Evolutionary conservation across 2,888 invertebrate species (phyloP).

Genomic region (Siphlonurus alternatus): DNA sequence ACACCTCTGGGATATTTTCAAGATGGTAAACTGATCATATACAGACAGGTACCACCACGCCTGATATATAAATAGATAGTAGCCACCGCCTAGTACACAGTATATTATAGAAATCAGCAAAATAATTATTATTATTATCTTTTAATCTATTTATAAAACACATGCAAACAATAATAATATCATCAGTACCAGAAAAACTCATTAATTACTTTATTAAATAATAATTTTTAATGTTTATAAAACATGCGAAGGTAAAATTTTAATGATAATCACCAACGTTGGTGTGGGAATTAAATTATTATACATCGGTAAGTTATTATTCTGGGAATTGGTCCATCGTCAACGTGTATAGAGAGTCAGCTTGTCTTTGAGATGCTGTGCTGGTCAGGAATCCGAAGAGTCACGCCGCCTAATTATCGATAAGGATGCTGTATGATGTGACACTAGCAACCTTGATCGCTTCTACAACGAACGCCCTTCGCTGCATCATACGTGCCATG

Average conservation of each 20-base stretch:
- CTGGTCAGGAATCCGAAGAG: neutral
- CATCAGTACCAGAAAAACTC: neutral
- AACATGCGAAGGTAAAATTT: too few relatives aligned
- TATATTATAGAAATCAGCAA: neutral
- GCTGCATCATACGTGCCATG: too few relatives aligned
- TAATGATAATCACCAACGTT: too few relatives aligned
- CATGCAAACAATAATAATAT: neutral
- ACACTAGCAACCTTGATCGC: neutral
- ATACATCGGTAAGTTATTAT: too few relatives aligned
- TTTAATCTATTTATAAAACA: neutral
- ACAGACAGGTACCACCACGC: neutral
- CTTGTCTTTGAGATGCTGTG: too few relatives aligned
- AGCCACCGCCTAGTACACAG: neutral
- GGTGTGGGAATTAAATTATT: neutral
- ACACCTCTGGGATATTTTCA: neutral
- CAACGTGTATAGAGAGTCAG: too few relatives aligned
- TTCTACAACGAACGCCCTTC: too few relatives aligned
- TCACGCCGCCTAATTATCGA: neutral
- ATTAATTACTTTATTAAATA: neutral
- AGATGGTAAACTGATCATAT: neutral
- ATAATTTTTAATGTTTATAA: neutral
- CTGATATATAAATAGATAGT: neutral
- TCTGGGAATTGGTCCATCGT: too few relatives aligned
- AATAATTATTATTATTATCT: neutral
- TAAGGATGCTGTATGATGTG: neutral